Evolutionary conservation across 1,140 invertebrate genomes (phyloP), one percentile per base, ranked within the genome.

Genomic region (Brachionus koreanus): DNA sequence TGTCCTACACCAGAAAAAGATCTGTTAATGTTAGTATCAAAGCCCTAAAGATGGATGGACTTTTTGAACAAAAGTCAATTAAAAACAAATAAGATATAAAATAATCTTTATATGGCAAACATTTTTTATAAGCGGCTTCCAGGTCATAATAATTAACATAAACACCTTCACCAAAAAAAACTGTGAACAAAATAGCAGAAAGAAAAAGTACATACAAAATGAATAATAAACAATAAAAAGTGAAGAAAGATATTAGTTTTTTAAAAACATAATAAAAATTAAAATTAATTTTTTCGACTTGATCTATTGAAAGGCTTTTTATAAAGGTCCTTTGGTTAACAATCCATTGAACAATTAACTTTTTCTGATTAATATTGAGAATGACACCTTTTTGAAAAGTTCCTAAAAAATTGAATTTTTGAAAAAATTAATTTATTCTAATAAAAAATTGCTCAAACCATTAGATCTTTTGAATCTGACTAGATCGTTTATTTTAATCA

Each of bases 121-220:
- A 57, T 23, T 57, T 57, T 57, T 57, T 57, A 57, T 57, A 57
- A 57, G 49, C 49, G 3, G 49, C 3, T 57, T 57, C 49, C 1
- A 19, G 49, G 49, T 57, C 49, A 57, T 19, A 57, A 57, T 57
- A 65, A 65, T 35, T 65, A 35, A 65, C 61, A 65, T 65, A 65
- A 65, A 65, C 61, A 33, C 61, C 61, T 65, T 65, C 61, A 33
- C 61, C 61, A 65, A 65, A 65, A 33, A 65, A 65, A 7, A 65
- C 61, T 65, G 33, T 65, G 10, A 35, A 33, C 13, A 65, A 65
- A 65, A 29, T 7, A 13, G 33, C n/a, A 65, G 33, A 65, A 33
- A 29, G 25, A 35, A 65, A 65, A 29, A 57, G 12, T 33, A 65
- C 33, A 13, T 29, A 65, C 61, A 65, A 9, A n/a, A 65, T 13